Evolutionary conservation across 2,113 vertebrate species (phyloP).

Genomic region (Calonectris borealis): DNA sequence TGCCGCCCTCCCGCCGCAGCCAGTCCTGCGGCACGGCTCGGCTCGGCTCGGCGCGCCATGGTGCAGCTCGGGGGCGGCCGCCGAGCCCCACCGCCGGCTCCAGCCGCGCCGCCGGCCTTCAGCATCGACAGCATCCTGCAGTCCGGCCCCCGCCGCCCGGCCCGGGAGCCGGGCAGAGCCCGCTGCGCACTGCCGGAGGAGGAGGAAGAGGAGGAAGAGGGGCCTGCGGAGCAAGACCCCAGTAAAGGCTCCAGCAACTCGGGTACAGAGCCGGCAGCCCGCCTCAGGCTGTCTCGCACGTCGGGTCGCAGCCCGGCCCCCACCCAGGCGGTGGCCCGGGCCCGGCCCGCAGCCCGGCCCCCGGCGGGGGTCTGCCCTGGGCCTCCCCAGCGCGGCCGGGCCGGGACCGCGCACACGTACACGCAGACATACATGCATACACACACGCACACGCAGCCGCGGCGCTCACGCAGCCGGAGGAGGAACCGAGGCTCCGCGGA

Average conservation of each 20-base stretch:
- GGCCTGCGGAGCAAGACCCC: not conserved
- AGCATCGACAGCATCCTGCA: constrained; percentile 58
- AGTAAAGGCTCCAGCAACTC: not conserved
- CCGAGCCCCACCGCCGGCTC: not conserved
- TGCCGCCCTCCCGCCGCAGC: not conserved
- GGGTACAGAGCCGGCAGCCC: constrained; percentile 24
- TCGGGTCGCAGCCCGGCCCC: not conserved
- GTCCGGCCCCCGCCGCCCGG: not conserved
- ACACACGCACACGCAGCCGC: not conserved
- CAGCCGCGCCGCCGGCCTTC: constrained; percentile 15
- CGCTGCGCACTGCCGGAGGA: not conserved
- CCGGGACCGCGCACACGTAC: not conserved
- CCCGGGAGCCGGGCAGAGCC: not conserved
- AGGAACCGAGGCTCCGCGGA: not conserved
- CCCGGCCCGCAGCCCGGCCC: not conserved
- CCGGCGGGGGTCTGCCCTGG: not conserved
- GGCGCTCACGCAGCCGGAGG: not conserved
- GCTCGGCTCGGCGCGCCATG: not conserved
- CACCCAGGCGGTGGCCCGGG: not conserved
- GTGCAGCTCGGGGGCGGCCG: not conserved
- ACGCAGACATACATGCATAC: rapidly evolving
- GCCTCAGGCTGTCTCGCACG: not conserved
- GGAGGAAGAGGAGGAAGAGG: not conserved
- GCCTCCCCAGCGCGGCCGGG: not conserved
- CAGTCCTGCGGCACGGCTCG: not conserved